Percentiles rank a stretch among this genome's conserved stretches.
These are phyloP conservation scores for Pristionchus arcanus DNA, from an alignment of 2,888 invertebrate species.

Conservation along the genomic window DNA sequence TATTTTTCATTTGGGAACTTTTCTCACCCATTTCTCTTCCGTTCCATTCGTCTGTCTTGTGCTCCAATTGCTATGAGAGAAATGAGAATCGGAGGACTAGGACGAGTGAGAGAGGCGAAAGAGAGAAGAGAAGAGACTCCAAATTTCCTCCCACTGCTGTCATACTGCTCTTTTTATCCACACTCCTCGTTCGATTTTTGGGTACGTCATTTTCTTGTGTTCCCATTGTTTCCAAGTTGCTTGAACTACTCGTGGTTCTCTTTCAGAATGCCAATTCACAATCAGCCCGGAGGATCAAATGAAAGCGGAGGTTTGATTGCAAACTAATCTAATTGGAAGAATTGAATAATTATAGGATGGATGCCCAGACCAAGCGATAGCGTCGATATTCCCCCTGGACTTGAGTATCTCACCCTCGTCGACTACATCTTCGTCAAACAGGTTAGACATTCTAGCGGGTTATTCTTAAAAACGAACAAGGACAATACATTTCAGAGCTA, in stretches of 20 bases:
- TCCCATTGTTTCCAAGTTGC: not conserved
- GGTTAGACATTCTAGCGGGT: not conserved
- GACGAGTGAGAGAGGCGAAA: not conserved
- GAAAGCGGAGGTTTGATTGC: not conserved
- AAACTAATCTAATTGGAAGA: not conserved
- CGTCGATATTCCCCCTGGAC: not conserved
- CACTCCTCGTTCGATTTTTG: not conserved
- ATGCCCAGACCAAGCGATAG: not conserved
- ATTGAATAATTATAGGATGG: not conserved
- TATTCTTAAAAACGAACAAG: not conserved
- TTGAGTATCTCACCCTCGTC: not conserved
- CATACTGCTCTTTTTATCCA: not conserved
- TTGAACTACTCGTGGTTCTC: not conserved
- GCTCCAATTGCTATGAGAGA: not conserved
- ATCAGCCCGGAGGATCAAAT: not conserved
- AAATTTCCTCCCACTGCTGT: not conserved
- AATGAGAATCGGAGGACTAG: not conserved
- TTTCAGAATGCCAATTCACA: not conserved
- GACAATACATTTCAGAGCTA: conserved; percentile 56
- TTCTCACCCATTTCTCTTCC: not conserved
- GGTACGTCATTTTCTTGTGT: not conserved
- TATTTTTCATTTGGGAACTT: not conserved
- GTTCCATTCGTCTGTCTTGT: not conserved
- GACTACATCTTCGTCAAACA: not conserved
- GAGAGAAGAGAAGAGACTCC: not conserved